These are phyloP conservation scores for Limenitis arthemis DNA, from an alignment of 2,888 invertebrate genomes.

Conservation along the genomic window DNA sequence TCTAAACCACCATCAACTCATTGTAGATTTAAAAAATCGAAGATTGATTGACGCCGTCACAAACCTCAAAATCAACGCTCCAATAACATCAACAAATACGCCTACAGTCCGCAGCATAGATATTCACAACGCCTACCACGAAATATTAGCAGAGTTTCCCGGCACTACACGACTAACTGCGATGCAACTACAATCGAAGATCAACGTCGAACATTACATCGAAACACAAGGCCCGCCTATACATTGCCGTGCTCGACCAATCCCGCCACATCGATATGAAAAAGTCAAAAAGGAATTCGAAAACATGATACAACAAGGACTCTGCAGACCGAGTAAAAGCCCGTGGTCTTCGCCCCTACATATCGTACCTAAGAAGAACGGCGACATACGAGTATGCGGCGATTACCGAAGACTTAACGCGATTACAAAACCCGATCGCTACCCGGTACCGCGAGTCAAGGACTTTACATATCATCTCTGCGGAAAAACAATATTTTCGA, in stretches of 20 bases:
- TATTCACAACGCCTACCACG: not conserved
- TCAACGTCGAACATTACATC: slow-evolving; percentile 10
- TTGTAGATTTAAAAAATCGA: slow-evolving; percentile 10
- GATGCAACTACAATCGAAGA: slow-evolving; percentile 4
- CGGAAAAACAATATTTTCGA: slow-evolving; percentile 17
- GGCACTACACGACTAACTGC: slow-evolving; percentile 9
- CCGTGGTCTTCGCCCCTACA: not conserved
- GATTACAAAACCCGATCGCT: slow-evolving; percentile 30
- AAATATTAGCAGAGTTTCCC: slow-evolving; percentile 4
- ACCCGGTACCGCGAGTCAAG: slow-evolving; percentile 31
- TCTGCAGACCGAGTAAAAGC: not conserved
- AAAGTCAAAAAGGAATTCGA: slow-evolving; percentile 13
- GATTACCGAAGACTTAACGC: slow-evolving; percentile 8
- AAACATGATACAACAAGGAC: slow-evolving; percentile 15
- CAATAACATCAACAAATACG: not conserved
- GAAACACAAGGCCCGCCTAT: slow-evolving; percentile 13
- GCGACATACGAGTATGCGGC: slow-evolving; percentile 6
- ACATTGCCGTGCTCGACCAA: slow-evolving; percentile 5
- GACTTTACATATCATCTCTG: slow-evolving; percentile 21
- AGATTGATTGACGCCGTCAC: slow-evolving; percentile 14
- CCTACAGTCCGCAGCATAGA: not conserved
- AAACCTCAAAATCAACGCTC: too few relatives aligned
- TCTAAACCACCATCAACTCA: slow-evolving; percentile 10
- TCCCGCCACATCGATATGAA: slow-evolving; percentile 11
- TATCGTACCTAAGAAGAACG: not conserved